These are phyloP conservation scores for Oryzias sinensis DNA, from an alignment of 2,797 vertebrate species.

Conservation along the genomic window DNA sequence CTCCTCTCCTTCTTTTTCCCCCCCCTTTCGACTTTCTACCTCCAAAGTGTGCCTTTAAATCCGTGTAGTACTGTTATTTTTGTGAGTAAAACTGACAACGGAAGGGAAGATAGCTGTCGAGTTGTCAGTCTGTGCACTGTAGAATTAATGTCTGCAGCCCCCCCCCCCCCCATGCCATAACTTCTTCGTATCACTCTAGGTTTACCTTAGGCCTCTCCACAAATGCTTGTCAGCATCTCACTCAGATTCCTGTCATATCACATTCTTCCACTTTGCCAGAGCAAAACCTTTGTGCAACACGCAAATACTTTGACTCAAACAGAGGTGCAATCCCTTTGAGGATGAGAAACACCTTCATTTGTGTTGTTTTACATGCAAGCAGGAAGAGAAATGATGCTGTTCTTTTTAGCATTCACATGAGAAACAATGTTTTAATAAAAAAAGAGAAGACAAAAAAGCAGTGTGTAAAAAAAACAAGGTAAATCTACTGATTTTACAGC, in stretches of 20 bases:
- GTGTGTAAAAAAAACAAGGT: too few relatives aligned
- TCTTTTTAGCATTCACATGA: too few relatives aligned
- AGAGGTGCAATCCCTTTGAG: neutral
- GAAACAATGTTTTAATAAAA: too few relatives aligned
- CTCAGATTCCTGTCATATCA: constrained; percentile 11
- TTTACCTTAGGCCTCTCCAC: constrained; percentile 24
- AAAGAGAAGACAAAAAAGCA: too few relatives aligned
- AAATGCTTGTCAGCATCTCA: constrained; percentile 10
- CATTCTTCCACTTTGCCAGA: constrained; percentile 13
- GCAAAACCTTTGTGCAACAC: neutral
- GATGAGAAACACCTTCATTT: neutral
- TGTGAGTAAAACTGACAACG: constrained; percentile 43
- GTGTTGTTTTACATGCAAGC: neutral
- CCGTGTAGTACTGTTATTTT: too few relatives aligned
- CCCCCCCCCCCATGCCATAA: constrained; percentile 19
- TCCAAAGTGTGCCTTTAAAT: constrained; percentile 11
- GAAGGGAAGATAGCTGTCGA: constrained; percentile 18
- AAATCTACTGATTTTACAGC: too few relatives aligned
- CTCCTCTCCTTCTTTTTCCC: neutral
- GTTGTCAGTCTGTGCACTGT: constrained; percentile 13
- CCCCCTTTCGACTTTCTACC: neutral
- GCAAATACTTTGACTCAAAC: neutral
- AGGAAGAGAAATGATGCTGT: too few relatives aligned
- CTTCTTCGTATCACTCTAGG: constrained; percentile 31
- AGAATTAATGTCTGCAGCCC: neutral